These are phyloP conservation scores for Saccostrea cuccullata DNA, from an alignment of 1,140 invertebrate genomes.

Conservation along the genomic window DNA sequence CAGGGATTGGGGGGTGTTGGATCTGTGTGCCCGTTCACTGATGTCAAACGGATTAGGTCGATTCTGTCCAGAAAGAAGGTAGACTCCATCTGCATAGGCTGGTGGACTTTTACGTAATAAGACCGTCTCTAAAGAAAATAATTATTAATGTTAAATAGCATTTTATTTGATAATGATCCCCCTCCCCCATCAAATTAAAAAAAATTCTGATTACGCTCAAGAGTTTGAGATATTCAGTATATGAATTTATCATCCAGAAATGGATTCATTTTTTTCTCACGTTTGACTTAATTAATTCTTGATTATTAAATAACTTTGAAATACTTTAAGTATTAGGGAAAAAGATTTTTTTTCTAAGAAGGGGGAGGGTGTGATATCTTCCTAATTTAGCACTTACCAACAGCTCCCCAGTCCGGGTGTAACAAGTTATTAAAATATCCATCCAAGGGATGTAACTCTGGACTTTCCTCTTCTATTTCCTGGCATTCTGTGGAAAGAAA, in stretches of 20 bases:
- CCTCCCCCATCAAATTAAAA: too few species aligned
- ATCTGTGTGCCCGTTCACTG: conserved; percentile 89
- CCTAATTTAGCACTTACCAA: conserved; percentile 74
- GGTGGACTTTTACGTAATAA: conserved; percentile 94
- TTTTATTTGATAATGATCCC: too few species aligned
- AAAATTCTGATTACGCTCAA: too few species aligned
- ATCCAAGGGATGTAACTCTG: conserved; percentile 91
- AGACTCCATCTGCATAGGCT: conserved; percentile 95
- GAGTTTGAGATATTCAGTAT: too few species aligned
- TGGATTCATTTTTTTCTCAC: too few species aligned
- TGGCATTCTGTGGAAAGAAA: conserved; percentile 15
- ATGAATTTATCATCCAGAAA: too few species aligned
- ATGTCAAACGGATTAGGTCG: conserved; percentile 92
- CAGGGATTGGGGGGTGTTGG: conserved; percentile 83
- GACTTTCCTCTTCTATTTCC: conserved; percentile 29
- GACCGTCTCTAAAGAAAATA: conserved; percentile 84
- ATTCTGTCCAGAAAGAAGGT: conserved; percentile 87
- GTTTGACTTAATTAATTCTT: too few species aligned
- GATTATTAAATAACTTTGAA: too few species aligned
- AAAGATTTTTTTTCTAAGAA: too few species aligned
- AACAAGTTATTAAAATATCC: conserved; percentile 99
- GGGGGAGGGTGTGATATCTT: neutral
- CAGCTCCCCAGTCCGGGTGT: conserved; percentile 97
- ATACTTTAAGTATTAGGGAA: too few species aligned
- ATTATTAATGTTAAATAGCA: too few species aligned